A percentile compares a stretch with the other conserved stretches of the same genome.
These are phyloP conservation scores for Agrochola litura DNA, from an alignment of 2,888 invertebrate species.

Conservation along the genomic window DNA sequence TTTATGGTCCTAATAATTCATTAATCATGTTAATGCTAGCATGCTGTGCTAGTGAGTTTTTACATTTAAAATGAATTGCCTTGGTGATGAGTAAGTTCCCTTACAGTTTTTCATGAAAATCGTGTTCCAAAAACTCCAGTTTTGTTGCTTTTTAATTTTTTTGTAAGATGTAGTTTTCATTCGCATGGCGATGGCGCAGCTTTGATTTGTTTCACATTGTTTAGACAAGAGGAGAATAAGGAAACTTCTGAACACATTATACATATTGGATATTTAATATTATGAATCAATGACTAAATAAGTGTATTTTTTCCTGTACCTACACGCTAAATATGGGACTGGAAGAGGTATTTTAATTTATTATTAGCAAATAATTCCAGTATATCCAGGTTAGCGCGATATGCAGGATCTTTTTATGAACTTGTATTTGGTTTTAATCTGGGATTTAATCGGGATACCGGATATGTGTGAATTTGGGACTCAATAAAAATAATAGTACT, in stretches of 20 bases:
- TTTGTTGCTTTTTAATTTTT: neutral
- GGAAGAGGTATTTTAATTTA: neutral
- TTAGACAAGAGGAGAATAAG: constrained; percentile 21
- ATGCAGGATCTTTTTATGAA: neutral
- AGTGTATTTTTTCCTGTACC: constrained; percentile 47
- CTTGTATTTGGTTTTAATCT: too few species aligned
- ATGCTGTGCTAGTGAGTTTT: constrained; percentile 13
- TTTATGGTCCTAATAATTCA: constrained; percentile 26
- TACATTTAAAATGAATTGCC: neutral
- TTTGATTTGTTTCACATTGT: constrained; percentile 5
- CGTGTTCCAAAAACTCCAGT: neutral
- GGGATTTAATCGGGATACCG: neutral
- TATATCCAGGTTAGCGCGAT: neutral
- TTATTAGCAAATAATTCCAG: neutral
- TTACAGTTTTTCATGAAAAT: constrained; percentile 11
- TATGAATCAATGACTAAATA: constrained; percentile 54
- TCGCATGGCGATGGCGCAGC: neutral
- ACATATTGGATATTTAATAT: constrained; percentile 7
- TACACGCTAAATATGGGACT: constrained; percentile 13
- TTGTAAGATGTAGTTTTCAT: neutral
- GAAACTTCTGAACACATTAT: constrained; percentile 31
- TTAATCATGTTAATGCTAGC: constrained; percentile 19
- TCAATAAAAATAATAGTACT: neutral
- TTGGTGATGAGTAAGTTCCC: neutral
- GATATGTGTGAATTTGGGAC: neutral